phyloP scores from a whole-genome alignment of 2,888 invertebrate species.

The Hypolimnas misippus region DNA sequence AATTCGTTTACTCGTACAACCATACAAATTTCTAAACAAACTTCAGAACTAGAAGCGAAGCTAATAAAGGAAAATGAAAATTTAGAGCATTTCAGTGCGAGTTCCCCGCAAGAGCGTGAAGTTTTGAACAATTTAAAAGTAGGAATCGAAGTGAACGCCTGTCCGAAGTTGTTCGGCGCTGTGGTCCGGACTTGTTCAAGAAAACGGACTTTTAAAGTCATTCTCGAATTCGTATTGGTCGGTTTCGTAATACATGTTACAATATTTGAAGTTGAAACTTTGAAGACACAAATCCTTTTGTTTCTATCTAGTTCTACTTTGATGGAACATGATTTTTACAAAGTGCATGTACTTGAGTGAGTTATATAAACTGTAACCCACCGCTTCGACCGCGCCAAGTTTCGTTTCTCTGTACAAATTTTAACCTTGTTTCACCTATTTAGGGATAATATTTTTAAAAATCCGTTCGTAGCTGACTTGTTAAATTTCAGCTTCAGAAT shows the following conservation, averaged over 20 bases:
- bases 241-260: slow-evolving; percentile 35
- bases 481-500: no score
- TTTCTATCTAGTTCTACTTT: not conserved
- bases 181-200: slow-evolving; percentile 39
- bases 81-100: slow-evolving; percentile 43
- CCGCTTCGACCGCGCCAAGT: no score
- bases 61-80: slow-evolving; percentile 47
- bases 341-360: not conserved
- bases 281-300: slow-evolving; percentile 5
- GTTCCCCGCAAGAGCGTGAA: slow-evolving; percentile 42
- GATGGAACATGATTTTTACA: not conserved
- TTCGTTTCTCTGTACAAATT: no score
- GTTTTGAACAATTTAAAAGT: slow-evolving; percentile 58
- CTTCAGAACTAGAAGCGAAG: slow-evolving; percentile 37
- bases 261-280: slow-evolving; percentile 35
- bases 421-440: no score
- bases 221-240: slow-evolving; percentile 40
- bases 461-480: no score
- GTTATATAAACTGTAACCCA: no score
- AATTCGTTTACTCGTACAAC: slow-evolving; percentile 13
- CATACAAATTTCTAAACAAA: slow-evolving; percentile 18
- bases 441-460: no score
- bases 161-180: slow-evolving; percentile 55
- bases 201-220: slow-evolving; percentile 45
- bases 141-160: slow-evolving; percentile 54